Evolutionary conservation across 2,797 vertebrate genomes (phyloP).

Genomic region (Euphonia xanthogaster): DNA sequence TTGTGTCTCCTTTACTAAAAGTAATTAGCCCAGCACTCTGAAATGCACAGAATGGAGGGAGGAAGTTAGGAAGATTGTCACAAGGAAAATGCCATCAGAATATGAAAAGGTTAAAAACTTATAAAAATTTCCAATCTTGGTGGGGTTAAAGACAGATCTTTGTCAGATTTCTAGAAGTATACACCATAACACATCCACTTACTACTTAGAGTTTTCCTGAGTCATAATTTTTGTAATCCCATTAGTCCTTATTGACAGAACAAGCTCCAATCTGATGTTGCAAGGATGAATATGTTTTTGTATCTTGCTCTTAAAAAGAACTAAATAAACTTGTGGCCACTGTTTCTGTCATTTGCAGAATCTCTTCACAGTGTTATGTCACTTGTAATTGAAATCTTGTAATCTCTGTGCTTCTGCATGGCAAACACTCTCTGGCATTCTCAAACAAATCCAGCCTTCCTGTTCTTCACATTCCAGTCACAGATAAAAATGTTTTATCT

Average conservation of each 20-base stretch:
- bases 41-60: background rate
- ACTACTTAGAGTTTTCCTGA: background rate
- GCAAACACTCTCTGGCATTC: background rate
- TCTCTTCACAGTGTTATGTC: background rate
- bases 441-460: background rate
- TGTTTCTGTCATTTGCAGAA: background rate
- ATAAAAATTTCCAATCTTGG: fast-evolving
- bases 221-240: background rate
- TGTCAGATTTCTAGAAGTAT: background rate
- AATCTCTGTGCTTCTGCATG: background rate
- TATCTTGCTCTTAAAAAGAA: background rate
- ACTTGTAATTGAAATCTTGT: background rate
- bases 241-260: background rate
- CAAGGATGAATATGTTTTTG: background rate
- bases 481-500: background rate
- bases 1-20: background rate
- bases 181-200: background rate
- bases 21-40: background rate
- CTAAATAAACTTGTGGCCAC: background rate
- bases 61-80: background rate
- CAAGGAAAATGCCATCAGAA: background rate
- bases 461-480: background rate
- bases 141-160: background rate
- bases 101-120: background rate
- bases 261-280: background rate